Conservation (phyloP, 1,140 invertebrate genomes). For the Zaprionus africanus region DNA sequence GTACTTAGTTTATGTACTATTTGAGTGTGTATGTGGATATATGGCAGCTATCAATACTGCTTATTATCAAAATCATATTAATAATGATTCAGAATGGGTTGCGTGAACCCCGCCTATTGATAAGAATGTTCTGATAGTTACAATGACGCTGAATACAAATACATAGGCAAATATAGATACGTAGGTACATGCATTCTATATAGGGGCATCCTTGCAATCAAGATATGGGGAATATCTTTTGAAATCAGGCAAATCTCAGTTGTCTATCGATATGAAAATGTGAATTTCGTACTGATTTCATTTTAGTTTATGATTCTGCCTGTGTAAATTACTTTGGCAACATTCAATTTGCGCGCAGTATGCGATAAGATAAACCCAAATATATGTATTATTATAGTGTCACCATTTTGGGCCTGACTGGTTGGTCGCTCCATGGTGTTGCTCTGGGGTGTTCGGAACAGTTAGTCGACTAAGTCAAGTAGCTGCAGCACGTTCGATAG, state of each 20-base stretch:
- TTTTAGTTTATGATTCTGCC: slow-evolving; percentile 43
- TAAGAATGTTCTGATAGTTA: slow-evolving; percentile 1
- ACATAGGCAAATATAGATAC: background rate
- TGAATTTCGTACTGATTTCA: slow-evolving; percentile 49
- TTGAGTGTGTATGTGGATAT: background rate
- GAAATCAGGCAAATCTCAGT: background rate
- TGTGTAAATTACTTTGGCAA: slow-evolving; percentile 61
- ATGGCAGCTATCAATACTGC: slow-evolving; percentile 10
- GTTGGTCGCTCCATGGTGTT: slow-evolving; percentile 14
- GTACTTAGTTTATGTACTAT: background rate
- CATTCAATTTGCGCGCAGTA: slow-evolving; percentile 69
- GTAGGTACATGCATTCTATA: background rate
- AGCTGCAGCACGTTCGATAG: slow-evolving; percentile 46
- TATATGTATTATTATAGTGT: slow-evolving; percentile 8
- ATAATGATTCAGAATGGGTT: slow-evolving; percentile 7
- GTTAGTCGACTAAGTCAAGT: slow-evolving; percentile 9
- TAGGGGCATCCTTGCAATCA: background rate
- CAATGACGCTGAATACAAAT: background rate
- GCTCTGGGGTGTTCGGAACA: slow-evolving; percentile 2
- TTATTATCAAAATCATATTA: slow-evolving; percentile 8
- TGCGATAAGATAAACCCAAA: slow-evolving; percentile 63
- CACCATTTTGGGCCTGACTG: slow-evolving; percentile 26
- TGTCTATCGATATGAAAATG: slow-evolving; percentile 41
- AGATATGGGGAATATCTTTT: background rate
- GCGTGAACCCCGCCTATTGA: slow-evolving; percentile 1